phyloP scores from a whole-genome alignment of 2,113 vertebrate species.

The Copsychus sechellarum region DNA sequence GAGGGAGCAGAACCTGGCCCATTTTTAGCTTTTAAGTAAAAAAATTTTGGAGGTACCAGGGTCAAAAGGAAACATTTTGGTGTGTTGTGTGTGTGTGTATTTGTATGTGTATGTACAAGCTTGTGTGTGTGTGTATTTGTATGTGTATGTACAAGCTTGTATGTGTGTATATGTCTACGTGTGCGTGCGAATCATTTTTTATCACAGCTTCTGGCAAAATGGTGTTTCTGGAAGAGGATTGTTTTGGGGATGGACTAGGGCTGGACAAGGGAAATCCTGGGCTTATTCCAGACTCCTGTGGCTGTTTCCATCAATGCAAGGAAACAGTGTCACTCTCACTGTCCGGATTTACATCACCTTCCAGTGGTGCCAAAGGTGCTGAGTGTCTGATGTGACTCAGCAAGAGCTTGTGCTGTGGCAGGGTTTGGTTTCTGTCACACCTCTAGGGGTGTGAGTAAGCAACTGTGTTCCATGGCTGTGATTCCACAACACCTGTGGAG shows the following conservation, averaged over 20 bases:
- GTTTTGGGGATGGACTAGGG: not conserved
- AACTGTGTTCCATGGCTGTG: not conserved
- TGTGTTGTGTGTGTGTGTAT: not conserved
- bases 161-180: not conserved
- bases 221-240: not conserved
- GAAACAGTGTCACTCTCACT: not conserved
- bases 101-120: not conserved
- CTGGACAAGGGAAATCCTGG: not conserved
- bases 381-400: not conserved
- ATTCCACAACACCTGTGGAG: not conserved
- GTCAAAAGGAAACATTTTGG: not conserved
- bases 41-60: not conserved
- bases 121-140: not conserved
- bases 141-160: not conserved
- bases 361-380: not conserved
- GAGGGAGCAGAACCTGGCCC: not conserved
- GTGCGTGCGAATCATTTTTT: rapidly evolving
- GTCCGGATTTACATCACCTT: not conserved
- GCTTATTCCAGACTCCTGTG: not conserved
- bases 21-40: not conserved
- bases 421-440: not conserved
- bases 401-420: not conserved
- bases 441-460: rapidly evolving
- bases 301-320: not conserved
- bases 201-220: not conserved